Conservation (phyloP, 64 coral and sea anemone genomes). For the Stylophora pistillata region DNA sequence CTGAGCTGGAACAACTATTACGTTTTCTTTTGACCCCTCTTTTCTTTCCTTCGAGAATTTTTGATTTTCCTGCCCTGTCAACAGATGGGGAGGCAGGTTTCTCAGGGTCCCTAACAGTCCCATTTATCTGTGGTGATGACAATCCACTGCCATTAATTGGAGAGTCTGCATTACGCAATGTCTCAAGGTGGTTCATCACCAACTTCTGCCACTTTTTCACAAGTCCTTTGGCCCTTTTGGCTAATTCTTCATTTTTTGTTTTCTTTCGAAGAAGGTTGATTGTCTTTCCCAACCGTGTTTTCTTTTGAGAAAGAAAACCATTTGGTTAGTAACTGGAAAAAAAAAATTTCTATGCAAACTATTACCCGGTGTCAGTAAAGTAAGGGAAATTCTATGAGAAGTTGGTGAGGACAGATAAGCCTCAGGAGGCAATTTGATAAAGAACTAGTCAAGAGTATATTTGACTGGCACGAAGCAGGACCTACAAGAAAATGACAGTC, state of each 20-base stretch:
- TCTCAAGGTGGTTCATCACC: constrained; percentile 93
- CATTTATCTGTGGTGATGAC: constrained; percentile 92
- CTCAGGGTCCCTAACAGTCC: constrained; percentile 69
- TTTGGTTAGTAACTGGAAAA: neutral
- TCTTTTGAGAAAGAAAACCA: constrained; percentile 47
- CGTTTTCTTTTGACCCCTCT: constrained; percentile 89
- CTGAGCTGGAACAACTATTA: constrained; percentile 57
- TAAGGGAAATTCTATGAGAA: too few relatives aligned
- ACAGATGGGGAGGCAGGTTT: constrained; percentile 59
- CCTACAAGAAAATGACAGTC: too few relatives aligned
- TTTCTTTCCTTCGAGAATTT: constrained; percentile 77
- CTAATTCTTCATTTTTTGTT: constrained; percentile 88
- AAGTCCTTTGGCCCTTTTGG: constrained; percentile 91
- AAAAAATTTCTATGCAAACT: neutral
- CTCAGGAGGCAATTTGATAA: too few relatives aligned
- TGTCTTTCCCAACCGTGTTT: constrained; percentile 97
- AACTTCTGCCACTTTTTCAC: constrained; percentile 98
- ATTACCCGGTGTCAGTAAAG: too few relatives aligned
- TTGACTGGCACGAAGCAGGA: too few relatives aligned
- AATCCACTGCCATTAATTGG: constrained; percentile 85
- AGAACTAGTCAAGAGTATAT: too few relatives aligned
- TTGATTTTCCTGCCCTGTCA: constrained; percentile 65
- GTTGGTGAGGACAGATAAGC: too few relatives aligned
- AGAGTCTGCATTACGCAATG: constrained; percentile 80
- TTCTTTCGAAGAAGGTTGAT: constrained; percentile 97